Evolutionary conservation across 2,888 invertebrate species (phyloP), one percentile per base, ranked within the genome.

Genomic region (Leptodirus hochenwartii): DNA sequence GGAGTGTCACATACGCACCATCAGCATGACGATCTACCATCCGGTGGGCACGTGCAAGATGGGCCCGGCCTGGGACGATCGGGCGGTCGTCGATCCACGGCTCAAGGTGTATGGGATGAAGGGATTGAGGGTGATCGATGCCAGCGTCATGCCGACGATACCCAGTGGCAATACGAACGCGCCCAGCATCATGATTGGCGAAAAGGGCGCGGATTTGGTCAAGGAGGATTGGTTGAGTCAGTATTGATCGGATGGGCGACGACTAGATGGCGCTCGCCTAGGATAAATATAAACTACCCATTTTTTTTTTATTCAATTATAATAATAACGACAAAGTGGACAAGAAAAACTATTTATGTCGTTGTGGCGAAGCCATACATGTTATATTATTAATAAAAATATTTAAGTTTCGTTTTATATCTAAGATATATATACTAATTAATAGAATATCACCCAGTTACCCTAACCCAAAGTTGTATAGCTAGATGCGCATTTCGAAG

Each of bases 131-230:
- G 81, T 87, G 11, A 74, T 85, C 40, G 87, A 87, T 47, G 84
- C 82, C 16, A 80, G 81, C 43, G 72, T 87, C 40, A 87, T 87
- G 82, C 87, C 87, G 1, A 77, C 77, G 2, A 81, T 87, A 41
- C 75, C 74, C 15, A 82, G 84, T 45, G 87, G 87, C 5, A 87
- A 88, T 47, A 87, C 87, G 1, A 85, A 87, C 51, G 88, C 87
- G 1, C 84, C 87, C 0, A 74, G 76, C n/a, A 81, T 87, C 28
- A 87, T 87, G 87, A 80, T 87, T 16, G 87, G 72, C 1, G 87
- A 88, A 47, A 87, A 85, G 49, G 85, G 82, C 4, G 67, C 85
- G 0, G 87, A 85, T 58, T 59, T 85, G 45, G 71, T 85, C 33
- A 85, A 85, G 53, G 69, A 76, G 52, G 82, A 84, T 53, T 85